A percentile compares a stretch with the other conserved stretches of the same genome.
phyloP scores from a whole-genome alignment of 2,888 invertebrate species.

The Ceratothoa steindachneri region DNA sequence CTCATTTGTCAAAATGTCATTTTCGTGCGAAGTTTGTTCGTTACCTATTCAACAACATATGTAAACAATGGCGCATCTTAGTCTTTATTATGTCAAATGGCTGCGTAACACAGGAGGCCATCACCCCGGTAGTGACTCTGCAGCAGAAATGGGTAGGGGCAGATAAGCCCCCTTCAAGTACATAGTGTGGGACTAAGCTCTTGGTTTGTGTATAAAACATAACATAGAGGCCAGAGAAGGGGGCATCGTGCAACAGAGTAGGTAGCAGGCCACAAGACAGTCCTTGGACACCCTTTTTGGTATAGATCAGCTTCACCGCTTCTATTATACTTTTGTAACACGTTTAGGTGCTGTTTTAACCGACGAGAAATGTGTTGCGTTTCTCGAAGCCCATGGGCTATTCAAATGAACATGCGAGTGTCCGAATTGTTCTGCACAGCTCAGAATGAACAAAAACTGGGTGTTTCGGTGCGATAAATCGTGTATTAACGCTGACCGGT shows the following conservation, averaged over 20 bases:
- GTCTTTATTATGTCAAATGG: constrained; percentile 89
- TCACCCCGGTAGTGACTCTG: constrained; percentile 72
- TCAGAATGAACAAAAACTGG: too few relatives aligned
- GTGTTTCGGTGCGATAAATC: too few relatives aligned
- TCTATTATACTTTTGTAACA: constrained; percentile 68
- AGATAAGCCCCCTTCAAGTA: constrained; percentile 26
- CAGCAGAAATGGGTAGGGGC: constrained; percentile 68
- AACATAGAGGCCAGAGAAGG: constrained; percentile 81
- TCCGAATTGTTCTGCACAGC: too few relatives aligned
- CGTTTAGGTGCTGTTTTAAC: too few relatives aligned
- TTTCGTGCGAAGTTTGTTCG: too few relatives aligned
- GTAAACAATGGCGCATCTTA: constrained; percentile 79
- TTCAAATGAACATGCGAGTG: too few relatives aligned
- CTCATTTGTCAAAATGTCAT: too few relatives aligned
- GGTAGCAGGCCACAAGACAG: constrained; percentile 77
- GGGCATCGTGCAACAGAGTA: constrained; percentile 81
- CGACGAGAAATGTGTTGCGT: too few relatives aligned
- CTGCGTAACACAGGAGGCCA: constrained; percentile 77
- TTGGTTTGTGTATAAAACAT: constrained; percentile 84
- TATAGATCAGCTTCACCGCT: constrained; percentile 69
- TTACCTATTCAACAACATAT: too few relatives aligned
- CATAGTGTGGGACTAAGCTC: constrained; percentile 60
- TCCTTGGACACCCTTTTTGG: constrained; percentile 71
- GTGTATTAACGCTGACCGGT: too few relatives aligned
- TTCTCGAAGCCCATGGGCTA: too few relatives aligned